phyloP scores from a whole-genome alignment of 2,113 vertebrate species.

The Tylochromis polylepis region DNA sequence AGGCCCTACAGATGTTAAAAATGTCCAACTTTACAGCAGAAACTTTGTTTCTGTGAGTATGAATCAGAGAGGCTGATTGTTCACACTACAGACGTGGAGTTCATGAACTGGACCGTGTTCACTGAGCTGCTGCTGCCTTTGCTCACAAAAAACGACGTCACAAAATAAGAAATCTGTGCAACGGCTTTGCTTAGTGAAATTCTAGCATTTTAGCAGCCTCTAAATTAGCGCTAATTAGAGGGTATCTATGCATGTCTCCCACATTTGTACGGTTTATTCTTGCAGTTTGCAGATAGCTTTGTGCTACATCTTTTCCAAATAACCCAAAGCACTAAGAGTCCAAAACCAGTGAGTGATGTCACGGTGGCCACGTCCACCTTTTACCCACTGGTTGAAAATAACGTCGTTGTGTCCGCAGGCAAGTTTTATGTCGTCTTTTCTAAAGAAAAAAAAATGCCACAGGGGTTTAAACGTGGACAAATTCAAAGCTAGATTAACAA shows the following conservation, averaged over 20 bases:
- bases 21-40: neutral
- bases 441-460: neutral
- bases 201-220: neutral
- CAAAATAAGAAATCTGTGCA: no score
- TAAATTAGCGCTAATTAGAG: neutral
- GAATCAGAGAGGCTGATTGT: neutral
- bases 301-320: neutral
- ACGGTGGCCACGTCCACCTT: neutral
- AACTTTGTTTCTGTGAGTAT: no score
- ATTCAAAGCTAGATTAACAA: neutral
- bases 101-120: neutral
- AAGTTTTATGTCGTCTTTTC: neutral
- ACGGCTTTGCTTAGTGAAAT: neutral
- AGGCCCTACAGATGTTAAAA: neutral
- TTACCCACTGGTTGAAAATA: neutral
- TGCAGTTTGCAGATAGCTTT: neutral
- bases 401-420: neutral
- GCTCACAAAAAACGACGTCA: neutral
- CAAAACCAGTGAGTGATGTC: neutral
- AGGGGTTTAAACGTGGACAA: neutral
- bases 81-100: accelerated
- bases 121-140: neutral
- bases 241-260: neutral
- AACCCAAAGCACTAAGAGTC: no score
- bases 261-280: neutral